phyloP scores from a whole-genome alignment of 2,888 invertebrate species.

The Biston stratarius region DNA sequence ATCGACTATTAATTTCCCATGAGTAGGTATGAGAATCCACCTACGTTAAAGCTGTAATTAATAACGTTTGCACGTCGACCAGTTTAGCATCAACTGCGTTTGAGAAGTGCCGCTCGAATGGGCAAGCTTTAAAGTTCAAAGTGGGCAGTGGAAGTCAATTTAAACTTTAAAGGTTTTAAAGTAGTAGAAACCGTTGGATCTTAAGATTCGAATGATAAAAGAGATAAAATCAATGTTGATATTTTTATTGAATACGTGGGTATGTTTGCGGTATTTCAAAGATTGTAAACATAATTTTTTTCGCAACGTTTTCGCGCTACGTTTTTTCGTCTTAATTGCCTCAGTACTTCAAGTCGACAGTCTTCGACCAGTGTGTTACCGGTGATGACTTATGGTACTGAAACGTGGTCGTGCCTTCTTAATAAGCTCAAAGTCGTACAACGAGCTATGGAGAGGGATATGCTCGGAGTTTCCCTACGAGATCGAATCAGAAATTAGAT shows the following conservation, averaged over 20 bases:
- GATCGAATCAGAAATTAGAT: too few relatives aligned
- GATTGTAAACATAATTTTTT: neutral
- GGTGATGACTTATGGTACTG: too few relatives aligned
- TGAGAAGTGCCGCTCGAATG: slow-evolving; percentile 19
- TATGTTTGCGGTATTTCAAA: slow-evolving; percentile 46
- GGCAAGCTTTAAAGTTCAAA: slow-evolving; percentile 22
- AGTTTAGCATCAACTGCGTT: slow-evolving; percentile 57
- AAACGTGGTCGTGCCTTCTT: too few relatives aligned
- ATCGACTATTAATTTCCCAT: slow-evolving; percentile 57
- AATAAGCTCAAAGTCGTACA: too few relatives aligned
- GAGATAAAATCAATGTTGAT: slow-evolving; percentile 17
- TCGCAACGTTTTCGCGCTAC: too few relatives aligned
- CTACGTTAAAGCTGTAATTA: slow-evolving; percentile 57
- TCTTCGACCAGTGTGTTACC: too few relatives aligned
- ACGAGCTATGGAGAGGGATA: too few relatives aligned
- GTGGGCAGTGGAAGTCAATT: slow-evolving; percentile 14
- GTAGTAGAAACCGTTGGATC: slow-evolving; percentile 7
- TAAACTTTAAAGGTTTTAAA: slow-evolving; percentile 10
- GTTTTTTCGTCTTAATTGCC: too few relatives aligned
- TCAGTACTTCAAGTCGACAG: too few relatives aligned
- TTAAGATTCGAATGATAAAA: slow-evolving; percentile 9
- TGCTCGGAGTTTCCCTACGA: too few relatives aligned
- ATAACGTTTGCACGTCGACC: slow-evolving; percentile 65
- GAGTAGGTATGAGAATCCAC: slow-evolving; percentile 56
- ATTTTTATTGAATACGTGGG: slow-evolving; percentile 19